Conservation (phyloP, 2,797 vertebrate genomes). For the Spinus pinus region DNA sequence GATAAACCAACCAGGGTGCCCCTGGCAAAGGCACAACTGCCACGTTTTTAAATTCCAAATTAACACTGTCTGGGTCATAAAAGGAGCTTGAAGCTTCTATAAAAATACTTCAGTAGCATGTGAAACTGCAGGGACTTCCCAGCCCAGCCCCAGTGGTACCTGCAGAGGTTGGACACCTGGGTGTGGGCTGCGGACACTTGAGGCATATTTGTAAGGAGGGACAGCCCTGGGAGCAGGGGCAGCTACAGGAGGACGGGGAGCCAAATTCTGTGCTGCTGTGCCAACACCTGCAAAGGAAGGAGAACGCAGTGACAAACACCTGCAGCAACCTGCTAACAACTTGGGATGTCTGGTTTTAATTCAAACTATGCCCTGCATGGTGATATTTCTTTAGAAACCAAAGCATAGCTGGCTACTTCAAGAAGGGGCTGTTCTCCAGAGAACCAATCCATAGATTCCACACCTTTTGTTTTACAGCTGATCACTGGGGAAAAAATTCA, state of each 20-base stretch:
- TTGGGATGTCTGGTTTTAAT: neutral
- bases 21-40: neutral
- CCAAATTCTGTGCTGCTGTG: conserved; percentile 82
- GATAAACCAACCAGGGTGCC: neutral
- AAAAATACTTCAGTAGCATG: neutral
- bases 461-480: neutral
- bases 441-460: neutral
- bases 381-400: neutral
- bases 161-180: conserved; percentile 90
- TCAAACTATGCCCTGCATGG: neutral
- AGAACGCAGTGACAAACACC: neutral
- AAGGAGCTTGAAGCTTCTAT: neutral
- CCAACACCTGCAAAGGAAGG: conserved; percentile 70
- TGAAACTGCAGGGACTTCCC: neutral
- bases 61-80: neutral
- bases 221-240: conserved; percentile 86
- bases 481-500: accelerated
- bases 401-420: neutral
- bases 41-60: neutral
- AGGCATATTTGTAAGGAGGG: conserved; percentile 93
- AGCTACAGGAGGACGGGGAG: conserved; percentile 86
- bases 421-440: neutral
- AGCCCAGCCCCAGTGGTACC: conserved; percentile 70
- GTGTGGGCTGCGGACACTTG: conserved; percentile 89
- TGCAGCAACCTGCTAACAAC: neutral